phyloP scores from a whole-genome alignment of 53 echinoderm and acorn worm species.

The Holothuria scabra region DNA sequence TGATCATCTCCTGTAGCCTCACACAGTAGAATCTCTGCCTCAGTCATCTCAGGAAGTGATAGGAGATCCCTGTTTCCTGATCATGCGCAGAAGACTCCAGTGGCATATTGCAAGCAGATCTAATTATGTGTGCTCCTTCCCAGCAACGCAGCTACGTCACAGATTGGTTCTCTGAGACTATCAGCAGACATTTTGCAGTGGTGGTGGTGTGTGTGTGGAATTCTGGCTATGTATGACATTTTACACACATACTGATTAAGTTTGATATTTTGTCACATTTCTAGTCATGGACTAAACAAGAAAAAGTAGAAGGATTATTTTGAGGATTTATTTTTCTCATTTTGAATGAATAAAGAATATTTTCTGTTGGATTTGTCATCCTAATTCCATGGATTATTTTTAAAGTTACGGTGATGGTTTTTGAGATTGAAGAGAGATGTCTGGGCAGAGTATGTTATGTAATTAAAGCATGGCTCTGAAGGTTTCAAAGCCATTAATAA shows the following conservation, averaged over 20 bases:
- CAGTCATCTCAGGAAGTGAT: conserved; percentile 14
- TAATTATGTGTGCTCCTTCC: conserved; percentile 31
- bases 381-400: no score
- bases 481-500: no score
- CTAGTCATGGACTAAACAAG: background rate
- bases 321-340: no score
- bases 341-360: no score
- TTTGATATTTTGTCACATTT: no score
- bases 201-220: conserved; percentile 9
- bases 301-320: no score
- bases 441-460: no score
- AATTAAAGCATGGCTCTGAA: no score
- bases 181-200: conserved; percentile 22
- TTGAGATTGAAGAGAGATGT: no score
- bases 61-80: background rate
- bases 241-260: background rate
- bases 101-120: background rate
- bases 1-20: no score
- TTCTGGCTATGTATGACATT: conserved; percentile 22
- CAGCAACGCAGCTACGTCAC: background rate
- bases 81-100: background rate
- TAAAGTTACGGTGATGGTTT: no score
- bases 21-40: background rate
- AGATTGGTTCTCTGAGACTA: background rate
- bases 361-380: no score